Evolutionary conservation across 1,140 invertebrate species (phyloP), one percentile per base, ranked within the genome.

Genomic region (Drosophila kikkawai): DNA sequence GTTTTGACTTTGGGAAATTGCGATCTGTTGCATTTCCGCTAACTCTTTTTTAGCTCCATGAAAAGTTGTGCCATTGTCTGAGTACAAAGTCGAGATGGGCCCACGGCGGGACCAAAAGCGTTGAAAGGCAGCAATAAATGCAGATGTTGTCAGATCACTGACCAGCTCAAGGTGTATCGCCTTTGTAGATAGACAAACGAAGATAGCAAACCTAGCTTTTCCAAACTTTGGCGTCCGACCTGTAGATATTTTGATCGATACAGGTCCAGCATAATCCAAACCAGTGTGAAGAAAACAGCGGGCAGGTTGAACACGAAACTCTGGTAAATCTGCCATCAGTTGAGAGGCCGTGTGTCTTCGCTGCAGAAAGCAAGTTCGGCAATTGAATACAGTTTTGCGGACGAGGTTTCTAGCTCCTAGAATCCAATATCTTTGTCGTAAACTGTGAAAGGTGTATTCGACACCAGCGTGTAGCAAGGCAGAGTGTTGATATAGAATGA

Each of bases 261-360:
- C 41, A 44, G 26, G 41, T 59, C n/a, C 29, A 45, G 41, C 56
- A 42, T 32, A 59, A 44, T 19, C 42, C 42, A 44, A 44, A 7
- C 17, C n/a, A 44, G 42, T 44, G 42, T 44, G 42, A 37, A 36
- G 34, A 45, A 45, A 22, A 22, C 44, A 22, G 5, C 11, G 17
- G 2, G 11, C 44, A 4, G 32, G 32, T 42, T 13, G 15, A 58
- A 58, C 39, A 17, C 11, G 6, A 17, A 42, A 42, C 1, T n/a
- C 37, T 11, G 39, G 22, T 57, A 19, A 19, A 19, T 19, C 19
- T 19, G 19, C 19, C 19, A 19, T 19, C 19, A 19, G 19, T 19
- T 19, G 15, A 41, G 37, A 41, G 9, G 22, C 42, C 22, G 37
- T 57, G 12, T 12, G 9, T 17, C 39, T n/a, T n/a, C 37, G 37